phyloP scores from a whole-genome alignment of 2,888 invertebrate genomes.

The Coenonympha arcania region DNA sequence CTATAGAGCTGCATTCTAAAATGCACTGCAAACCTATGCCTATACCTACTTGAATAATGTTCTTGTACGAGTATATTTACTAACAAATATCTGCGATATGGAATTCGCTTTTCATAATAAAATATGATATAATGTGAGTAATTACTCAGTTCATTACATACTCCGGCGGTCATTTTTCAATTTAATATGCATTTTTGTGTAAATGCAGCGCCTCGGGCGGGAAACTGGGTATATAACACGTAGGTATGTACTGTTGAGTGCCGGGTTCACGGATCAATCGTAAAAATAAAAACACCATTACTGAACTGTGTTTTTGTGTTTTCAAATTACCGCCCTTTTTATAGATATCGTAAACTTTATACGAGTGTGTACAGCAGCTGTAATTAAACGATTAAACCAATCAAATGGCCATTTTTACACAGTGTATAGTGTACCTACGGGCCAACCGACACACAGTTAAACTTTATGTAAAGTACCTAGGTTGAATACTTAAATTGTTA shows the following conservation, averaged over 20 bases:
- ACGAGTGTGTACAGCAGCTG: conserved; percentile 8
- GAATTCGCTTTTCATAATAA: background rate
- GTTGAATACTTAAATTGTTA: no score
- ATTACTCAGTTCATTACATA: background rate
- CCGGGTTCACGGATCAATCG: no score
- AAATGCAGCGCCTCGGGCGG: conserved; percentile 6
- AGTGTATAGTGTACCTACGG: background rate
- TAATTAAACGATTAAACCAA: conserved; percentile 7
- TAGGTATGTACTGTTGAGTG: no score
- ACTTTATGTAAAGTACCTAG: no score
- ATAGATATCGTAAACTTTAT: no score
- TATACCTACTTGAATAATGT: background rate
- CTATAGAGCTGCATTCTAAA: no score
- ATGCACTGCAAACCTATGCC: no score
- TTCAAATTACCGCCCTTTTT: no score
- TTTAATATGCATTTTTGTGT: conserved; percentile 20
- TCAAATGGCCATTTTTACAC: conserved; percentile 4
- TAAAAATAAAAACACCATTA: conserved; percentile 12
- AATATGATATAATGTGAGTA: background rate
- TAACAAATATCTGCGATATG: background rate
- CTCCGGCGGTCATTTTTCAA: conserved; percentile 10
- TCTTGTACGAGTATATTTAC: background rate
- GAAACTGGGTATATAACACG: no score
- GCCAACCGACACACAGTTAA: no score
- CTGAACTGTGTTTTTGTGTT: no score